These are phyloP conservation scores for Ectemnius continuus DNA, from an alignment of 2,888 invertebrate genomes.

Conservation along the genomic window DNA sequence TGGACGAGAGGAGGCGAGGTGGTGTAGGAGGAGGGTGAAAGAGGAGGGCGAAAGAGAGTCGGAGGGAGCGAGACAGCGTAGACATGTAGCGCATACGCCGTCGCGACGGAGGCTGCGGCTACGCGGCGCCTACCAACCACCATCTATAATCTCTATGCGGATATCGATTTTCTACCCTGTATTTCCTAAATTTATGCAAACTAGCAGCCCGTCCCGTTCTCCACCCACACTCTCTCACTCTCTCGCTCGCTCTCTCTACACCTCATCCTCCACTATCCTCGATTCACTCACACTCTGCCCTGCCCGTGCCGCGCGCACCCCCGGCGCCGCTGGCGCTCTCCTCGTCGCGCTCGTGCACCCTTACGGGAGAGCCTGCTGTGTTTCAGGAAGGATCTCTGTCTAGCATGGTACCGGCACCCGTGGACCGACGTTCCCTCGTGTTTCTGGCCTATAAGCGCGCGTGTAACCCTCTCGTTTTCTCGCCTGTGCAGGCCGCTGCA, in stretches of 20 bases:
- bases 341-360: not conserved
- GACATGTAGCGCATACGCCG: slow-evolving; percentile 76
- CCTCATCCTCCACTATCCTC: slow-evolving; percentile 1
- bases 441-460: not conserved
- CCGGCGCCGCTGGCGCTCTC: slow-evolving; percentile 26
- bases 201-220: slow-evolving; percentile 65
- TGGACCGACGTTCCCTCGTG: not conserved
- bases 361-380: slow-evolving; percentile 5
- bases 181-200: slow-evolving; percentile 79
- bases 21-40: not conserved
- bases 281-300: not conserved
- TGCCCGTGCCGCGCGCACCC: slow-evolving; percentile 39
- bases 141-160: slow-evolving; percentile 79
- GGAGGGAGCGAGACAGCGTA: slow-evolving; percentile 60
- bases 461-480: slow-evolving; percentile 7
- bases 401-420: not conserved
- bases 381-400: slow-evolving; percentile 2
- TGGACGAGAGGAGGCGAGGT: too few relatives aligned
- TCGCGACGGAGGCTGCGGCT: slow-evolving; percentile 78
- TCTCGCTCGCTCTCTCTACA: slow-evolving; percentile 6
- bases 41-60: slow-evolving; percentile 10
- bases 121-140: slow-evolving; percentile 78
- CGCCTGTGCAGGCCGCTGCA: slow-evolving; percentile 4
- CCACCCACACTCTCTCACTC: slow-evolving; percentile 13
- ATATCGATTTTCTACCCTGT: slow-evolving; percentile 78